Base-by-base conservation (phyloP, 2,113 vertebrate species). In the Sylvietta virens region DNA sequence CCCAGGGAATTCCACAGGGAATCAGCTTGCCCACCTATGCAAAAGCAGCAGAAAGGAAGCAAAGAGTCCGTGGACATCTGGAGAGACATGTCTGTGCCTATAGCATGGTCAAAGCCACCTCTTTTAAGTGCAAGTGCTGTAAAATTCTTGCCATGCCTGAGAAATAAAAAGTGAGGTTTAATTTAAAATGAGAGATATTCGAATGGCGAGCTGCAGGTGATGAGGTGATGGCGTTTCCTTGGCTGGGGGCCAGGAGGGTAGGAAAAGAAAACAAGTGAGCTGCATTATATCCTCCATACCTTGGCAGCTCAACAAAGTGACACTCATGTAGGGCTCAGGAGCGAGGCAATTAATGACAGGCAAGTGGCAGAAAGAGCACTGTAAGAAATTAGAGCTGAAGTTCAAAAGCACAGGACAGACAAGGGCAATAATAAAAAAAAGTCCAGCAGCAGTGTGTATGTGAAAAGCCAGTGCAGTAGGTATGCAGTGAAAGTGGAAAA, bases 161-260 rank as follows among this genome's bases (percentile, higher is more conserved):
- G 92, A 90, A 93, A 93, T 72, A 92, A 81, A 88, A 90, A 6
- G 64, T 64, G 76, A 88, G 64, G 20, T 93, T 88, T 96, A 86
- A 95, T 96, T 95, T 96, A 88, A 95, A 92, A 67, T 69, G 82
- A 96, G 94, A 96, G 92, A 95, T 92, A 86, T 92, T 87, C 61
- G 94, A 90, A 71, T 31, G 76, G 88, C 5, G 69, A 92, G 76
- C 93, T 92, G 90, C 93, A 94, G 90, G 90, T 96, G 94, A 96
- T 40, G 82, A 96, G 92, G 93, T 90, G 93, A 53, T 86, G 94
- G 94, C 93, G 2, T 93, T 95, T 96, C 72, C 69, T 45, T 92
- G 96, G 95, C 82, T 53, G 2, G 1, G 51, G 40, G 50, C 88
- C 94, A 93, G 90, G 90, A 96, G 92, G n/a, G 93, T 96, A 96